Base-by-base conservation (phyloP, 2,888 invertebrate genomes). In the Troglohyphantes excavatus region DNA sequence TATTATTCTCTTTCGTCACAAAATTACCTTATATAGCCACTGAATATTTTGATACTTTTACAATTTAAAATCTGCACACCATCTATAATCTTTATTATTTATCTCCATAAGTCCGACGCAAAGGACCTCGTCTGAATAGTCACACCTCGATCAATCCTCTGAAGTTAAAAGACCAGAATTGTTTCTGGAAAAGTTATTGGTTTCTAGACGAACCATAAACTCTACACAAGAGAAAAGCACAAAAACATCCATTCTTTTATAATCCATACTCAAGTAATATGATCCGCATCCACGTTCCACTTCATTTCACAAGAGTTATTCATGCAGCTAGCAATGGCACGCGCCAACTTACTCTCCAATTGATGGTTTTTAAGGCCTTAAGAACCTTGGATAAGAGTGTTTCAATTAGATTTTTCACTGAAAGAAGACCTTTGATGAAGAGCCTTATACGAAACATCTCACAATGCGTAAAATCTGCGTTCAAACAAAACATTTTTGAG, bases 261-360 rank as follows among this genome's bases (percentile, higher is more conserved):
- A 13, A 3, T 13, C 33, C 26, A 9, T 68, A 2, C 33, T n/a
- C 13, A 63, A 33, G 63, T 63, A 78, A 78, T 63, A 63, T 17
- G 43, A 78, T 63, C 21, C 59, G 61, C 21, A 23, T 29, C 26
- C 19, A 6, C 26, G 23, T 23, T 78, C 63, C 27, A 33, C 78
- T 78, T 65, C 63, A 78, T 78, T 78, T 78, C 63, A 11, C 26
- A 19, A 29, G 61, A 19, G 43, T 33, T 23, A 65, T 78, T 39
- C 26, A 65, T 9, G 6, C 63, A 39, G 21, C 23, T 13, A 43
- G 17, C 29, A 9, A 26, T 65, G 65, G 65, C 75, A 19, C 33
- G 61, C 19, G 61, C 61, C 33, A 23, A 26, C 17, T 17, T n/a
- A n/a, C n/a, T n/a, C n/a, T n/a, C n/a, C n/a, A n/a, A 53, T 43